Conservation (phyloP, 2,113 vertebrate species). For the Halichoeres trimaculatus region DNA sequence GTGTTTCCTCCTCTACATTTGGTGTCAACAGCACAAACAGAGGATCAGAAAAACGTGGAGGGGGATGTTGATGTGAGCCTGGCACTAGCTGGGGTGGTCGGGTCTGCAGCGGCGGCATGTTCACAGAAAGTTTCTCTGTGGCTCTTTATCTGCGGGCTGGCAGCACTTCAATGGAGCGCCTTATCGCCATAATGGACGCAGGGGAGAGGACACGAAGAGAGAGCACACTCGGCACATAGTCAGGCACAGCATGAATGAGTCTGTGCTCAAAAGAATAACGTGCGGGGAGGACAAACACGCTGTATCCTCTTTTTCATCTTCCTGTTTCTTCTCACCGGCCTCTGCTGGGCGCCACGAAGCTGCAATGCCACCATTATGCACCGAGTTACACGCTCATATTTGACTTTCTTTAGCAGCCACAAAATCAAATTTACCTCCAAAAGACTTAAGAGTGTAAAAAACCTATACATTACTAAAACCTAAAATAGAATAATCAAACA, state of each 20-base stretch:
- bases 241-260: slow-evolving; percentile 9
- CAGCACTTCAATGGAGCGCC: slow-evolving; percentile 79
- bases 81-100: slow-evolving; percentile 56
- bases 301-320: neutral
- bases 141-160: slow-evolving; percentile 82
- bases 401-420: too few relatives aligned
- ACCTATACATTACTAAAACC: too few relatives aligned
- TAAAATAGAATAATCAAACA: too few relatives aligned
- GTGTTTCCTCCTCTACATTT: neutral
- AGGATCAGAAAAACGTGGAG: slow-evolving; percentile 19
- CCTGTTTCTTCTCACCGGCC: slow-evolving; percentile 18
- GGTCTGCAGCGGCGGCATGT: slow-evolving; percentile 72
- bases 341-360: neutral
- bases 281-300: neutral
- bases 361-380: neutral
- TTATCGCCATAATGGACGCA: slow-evolving; percentile 81
- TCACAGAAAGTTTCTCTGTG: slow-evolving; percentile 81
- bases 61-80: slow-evolving; percentile 64
- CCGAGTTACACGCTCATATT: too few relatives aligned
- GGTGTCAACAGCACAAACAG: neutral
- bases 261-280: neutral
- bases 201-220: slow-evolving; percentile 67
- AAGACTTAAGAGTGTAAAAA: too few relatives aligned
- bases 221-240: slow-evolving; percentile 54
- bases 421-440: too few relatives aligned